A percentile compares a stretch with the other conserved stretches of the same genome.
These are phyloP conservation scores for Ypsolopha sequella DNA, from an alignment of 2,888 invertebrate genomes.

Conservation along the genomic window DNA sequence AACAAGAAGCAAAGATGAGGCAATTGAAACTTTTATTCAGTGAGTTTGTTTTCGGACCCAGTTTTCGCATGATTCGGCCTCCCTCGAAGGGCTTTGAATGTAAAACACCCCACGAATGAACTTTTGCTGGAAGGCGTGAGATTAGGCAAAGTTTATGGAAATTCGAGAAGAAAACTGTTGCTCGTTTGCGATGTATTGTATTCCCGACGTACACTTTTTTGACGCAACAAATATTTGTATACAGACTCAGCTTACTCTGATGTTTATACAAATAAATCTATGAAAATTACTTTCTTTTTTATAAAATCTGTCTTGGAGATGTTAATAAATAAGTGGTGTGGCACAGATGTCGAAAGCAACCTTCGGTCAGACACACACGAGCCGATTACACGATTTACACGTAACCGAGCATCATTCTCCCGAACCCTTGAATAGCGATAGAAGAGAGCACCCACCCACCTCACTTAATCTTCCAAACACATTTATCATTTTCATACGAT, in stretches of 20 bases:
- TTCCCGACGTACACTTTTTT: neutral
- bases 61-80: constrained; percentile 34
- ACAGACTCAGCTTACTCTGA: neutral
- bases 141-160: constrained; percentile 30
- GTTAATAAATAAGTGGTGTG: neutral
- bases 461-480: constrained; percentile 61
- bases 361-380: neutral
- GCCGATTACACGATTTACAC: neutral
- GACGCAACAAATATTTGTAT: neutral
- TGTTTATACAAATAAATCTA: no score
- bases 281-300: no score
- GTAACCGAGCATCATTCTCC: neutral
- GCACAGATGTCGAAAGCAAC: no score
- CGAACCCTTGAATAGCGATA: neutral
- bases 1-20: constrained; percentile 10
- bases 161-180: constrained; percentile 22
- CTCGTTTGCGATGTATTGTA: constrained; percentile 29
- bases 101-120: constrained; percentile 7
- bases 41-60: constrained; percentile 32
- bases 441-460: constrained; percentile 28
- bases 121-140: neutral
- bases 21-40: constrained; percentile 14
- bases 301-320: no score
- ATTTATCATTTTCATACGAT: constrained; percentile 66
- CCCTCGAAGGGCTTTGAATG: constrained; percentile 15